Percentiles rank a stretch among this genome's conserved stretches.
Conservation (phyloP, 2,113 vertebrate genomes). For the Corythaixoides concolor region DNA sequence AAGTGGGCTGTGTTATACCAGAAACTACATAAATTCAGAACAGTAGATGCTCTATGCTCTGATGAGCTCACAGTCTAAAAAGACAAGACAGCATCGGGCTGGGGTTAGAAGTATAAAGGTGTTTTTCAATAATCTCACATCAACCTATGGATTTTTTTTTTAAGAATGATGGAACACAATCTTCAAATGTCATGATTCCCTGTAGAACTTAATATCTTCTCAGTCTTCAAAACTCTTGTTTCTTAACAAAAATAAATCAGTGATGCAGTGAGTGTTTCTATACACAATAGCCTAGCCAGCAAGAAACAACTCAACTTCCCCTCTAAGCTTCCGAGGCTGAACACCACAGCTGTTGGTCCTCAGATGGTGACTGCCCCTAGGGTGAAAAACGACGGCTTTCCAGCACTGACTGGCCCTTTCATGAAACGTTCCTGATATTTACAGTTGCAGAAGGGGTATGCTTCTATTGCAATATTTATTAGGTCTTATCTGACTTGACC, state of each 20-base stretch:
- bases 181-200: background rate
- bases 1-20: background rate
- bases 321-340: background rate
- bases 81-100: background rate
- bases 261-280: background rate
- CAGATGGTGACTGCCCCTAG: background rate
- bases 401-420: background rate
- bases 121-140: background rate
- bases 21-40: background rate
- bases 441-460: background rate
- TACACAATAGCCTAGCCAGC: background rate
- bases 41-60: background rate
- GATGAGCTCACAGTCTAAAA: background rate
- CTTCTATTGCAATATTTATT: background rate
- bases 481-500: background rate
- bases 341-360: background rate
- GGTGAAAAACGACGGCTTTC: background rate
- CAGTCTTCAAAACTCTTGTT: background rate
- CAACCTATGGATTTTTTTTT: background rate
- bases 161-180: background rate
- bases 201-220: background rate
- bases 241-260: background rate
- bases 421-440: background rate
- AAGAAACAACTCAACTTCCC: background rate
- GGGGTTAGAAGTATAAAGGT: background rate